phyloP scores from a whole-genome alignment of 2,888 invertebrate species.

The Morpho deidamia region DNA sequence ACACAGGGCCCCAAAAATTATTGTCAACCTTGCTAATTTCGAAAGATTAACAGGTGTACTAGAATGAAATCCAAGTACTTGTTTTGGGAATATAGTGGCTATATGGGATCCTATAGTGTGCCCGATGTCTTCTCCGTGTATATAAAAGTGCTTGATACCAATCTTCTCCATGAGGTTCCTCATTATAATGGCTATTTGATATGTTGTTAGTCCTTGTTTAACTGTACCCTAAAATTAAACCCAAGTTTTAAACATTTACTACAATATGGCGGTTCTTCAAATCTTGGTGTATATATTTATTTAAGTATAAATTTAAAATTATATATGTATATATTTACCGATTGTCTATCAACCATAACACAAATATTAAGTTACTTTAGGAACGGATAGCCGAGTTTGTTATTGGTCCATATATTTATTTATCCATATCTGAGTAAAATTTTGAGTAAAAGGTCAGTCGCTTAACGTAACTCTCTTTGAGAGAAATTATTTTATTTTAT shows the following conservation, averaged over 20 bases:
- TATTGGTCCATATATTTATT: no score
- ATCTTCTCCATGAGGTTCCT: slow-evolving; percentile 85
- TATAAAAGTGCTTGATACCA: slow-evolving; percentile 80
- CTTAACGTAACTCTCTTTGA: no score
- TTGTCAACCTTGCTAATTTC: slow-evolving; percentile 40
- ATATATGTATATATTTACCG: no score
- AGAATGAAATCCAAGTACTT: slow-evolving; percentile 77
- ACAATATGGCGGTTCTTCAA: no score
- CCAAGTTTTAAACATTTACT: background rate
- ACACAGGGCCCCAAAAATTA: slow-evolving; percentile 64
- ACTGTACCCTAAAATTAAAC: slow-evolving; percentile 56
- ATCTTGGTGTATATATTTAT: no score
- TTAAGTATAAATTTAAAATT: no score
- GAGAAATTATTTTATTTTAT: no score
- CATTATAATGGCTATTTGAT: slow-evolving; percentile 80
- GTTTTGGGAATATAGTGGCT: slow-evolving; percentile 80
- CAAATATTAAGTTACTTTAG: no score
- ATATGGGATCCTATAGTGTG: slow-evolving; percentile 79
- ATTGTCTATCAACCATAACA: no score
- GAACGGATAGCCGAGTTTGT: no score
- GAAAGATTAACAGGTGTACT: slow-evolving; percentile 78
- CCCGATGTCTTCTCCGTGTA: slow-evolving; percentile 89
- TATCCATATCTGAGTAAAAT: no score
- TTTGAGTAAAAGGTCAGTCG: no score
- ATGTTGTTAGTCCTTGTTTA: slow-evolving; percentile 78